Evolutionary conservation across 2,888 invertebrate genomes (phyloP).

Genomic region (Ceraclea dissimilis): DNA sequence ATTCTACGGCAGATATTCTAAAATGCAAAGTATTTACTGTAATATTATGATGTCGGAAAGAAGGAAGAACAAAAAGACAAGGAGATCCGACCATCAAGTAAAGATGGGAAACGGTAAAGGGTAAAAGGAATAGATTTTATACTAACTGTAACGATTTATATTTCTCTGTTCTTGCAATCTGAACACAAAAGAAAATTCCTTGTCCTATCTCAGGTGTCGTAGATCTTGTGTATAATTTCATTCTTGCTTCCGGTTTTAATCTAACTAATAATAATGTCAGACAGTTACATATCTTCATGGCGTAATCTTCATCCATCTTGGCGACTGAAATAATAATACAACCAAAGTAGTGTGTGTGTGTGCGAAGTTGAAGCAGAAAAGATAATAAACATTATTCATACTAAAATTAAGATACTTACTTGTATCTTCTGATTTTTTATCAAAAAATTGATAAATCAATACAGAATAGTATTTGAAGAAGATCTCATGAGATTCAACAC

Average conservation of each 20-base stretch:
- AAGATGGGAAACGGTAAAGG: no score
- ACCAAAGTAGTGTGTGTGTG: neutral
- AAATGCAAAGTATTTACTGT: no score
- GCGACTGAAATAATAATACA: constrained; percentile 42
- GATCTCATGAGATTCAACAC: constrained; percentile 42
- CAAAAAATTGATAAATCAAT: constrained; percentile 49
- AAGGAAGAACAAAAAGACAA: no score
- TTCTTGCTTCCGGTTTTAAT: constrained; percentile 44
- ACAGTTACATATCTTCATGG: constrained; percentile 50
- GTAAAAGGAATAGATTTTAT: neutral
- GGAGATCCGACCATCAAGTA: no score
- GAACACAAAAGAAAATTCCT: constrained; percentile 56
- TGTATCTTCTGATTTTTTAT: constrained; percentile 42
- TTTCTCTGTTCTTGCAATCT: constrained; percentile 60
- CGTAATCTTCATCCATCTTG: constrained; percentile 55
- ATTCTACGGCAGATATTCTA: constrained; percentile 48
- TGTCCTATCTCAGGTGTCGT: constrained; percentile 56
- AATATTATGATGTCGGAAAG: no score
- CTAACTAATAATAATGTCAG: constrained; percentile 45
- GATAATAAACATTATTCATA: no score
- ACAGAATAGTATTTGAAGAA: constrained; percentile 50
- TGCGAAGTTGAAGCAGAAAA: no score
- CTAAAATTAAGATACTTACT: no score
- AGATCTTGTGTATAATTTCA: constrained; percentile 47
- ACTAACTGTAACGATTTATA: constrained; percentile 54